Conservation (phyloP, 2,113 vertebrate species). For the Neolamprologus modestus region DNA sequence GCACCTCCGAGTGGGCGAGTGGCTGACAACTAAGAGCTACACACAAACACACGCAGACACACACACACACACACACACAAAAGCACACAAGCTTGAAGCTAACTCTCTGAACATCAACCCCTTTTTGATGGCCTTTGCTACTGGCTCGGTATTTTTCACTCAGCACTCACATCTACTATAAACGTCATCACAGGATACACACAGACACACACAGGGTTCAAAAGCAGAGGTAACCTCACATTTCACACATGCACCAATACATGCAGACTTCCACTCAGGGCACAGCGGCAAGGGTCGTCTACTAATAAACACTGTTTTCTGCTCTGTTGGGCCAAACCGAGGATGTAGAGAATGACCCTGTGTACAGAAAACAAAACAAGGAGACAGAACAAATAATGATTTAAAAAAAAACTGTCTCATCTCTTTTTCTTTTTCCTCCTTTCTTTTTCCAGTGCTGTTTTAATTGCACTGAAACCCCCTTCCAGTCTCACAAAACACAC, state of each 20-base stretch:
- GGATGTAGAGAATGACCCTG: slow-evolving; percentile 28
- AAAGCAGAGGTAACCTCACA: slow-evolving; percentile 23
- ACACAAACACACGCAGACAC: rapidly evolving
- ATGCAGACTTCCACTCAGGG: slow-evolving; percentile 55
- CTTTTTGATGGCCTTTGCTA: slow-evolving; percentile 43
- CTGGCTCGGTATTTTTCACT: slow-evolving; percentile 17
- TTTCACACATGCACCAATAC: background rate
- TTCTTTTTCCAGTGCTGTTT: background rate
- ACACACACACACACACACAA: background rate
- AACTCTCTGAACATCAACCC: slow-evolving; percentile 15
- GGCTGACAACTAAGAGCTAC: slow-evolving; percentile 56
- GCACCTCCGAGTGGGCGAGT: slow-evolving; percentile 68
- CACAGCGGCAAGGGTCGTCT: slow-evolving; percentile 45
- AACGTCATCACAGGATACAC: background rate
- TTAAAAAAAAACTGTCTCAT: background rate
- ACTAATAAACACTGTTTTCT: slow-evolving; percentile 60
- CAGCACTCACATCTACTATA: background rate
- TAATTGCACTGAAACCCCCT: slow-evolving; percentile 36
- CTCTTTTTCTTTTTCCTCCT: background rate
- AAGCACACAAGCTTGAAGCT: background rate
- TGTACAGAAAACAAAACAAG: slow-evolving; percentile 10
- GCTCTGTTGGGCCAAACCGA: slow-evolving; percentile 20
- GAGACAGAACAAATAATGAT: background rate
- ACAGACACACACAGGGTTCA: slow-evolving; percentile 35
- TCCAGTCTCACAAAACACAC: background rate